phyloP scores from a whole-genome alignment of 2,113 vertebrate species.

The Capra hircus region DNA sequence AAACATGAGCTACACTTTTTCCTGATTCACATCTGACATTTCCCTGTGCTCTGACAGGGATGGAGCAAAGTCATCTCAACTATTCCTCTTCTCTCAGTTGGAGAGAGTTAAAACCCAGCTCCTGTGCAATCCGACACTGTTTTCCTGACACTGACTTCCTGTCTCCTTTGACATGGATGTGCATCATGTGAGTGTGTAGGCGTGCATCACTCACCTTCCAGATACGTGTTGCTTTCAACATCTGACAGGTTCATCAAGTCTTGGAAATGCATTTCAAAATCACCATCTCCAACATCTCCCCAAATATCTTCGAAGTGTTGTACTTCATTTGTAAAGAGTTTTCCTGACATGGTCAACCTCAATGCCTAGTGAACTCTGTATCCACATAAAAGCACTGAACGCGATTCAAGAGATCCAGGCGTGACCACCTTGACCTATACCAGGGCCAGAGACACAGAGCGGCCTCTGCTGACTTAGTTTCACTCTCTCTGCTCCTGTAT shows the following conservation, averaged over 20 bases:
- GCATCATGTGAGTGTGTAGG: fast-evolving
- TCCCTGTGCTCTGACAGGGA: background rate
- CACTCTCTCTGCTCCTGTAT: too few relatives aligned
- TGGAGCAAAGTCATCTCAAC: background rate
- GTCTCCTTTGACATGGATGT: fast-evolving
- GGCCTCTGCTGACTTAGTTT: fast-evolving
- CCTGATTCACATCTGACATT: background rate
- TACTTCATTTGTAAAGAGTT: fast-evolving
- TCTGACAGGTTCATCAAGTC: background rate
- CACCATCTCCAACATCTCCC: background rate
- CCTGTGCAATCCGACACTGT: fast-evolving
- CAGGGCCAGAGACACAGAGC: background rate
- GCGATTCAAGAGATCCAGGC: fast-evolving
- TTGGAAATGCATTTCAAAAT: background rate
- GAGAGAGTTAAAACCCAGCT: background rate
- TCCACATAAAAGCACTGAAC: too few relatives aligned
- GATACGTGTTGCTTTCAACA: background rate
- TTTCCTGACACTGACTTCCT: background rate
- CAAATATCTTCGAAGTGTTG: fast-evolving
- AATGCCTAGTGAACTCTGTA: background rate
- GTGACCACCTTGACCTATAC: fast-evolving
- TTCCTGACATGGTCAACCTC: background rate
- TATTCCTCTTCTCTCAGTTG: background rate
- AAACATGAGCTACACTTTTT: background rate
- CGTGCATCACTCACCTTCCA: fast-evolving